Evolutionary conservation across 2,888 invertebrate genomes (phyloP).

Genomic region (Ornithoptera priamus): DNA sequence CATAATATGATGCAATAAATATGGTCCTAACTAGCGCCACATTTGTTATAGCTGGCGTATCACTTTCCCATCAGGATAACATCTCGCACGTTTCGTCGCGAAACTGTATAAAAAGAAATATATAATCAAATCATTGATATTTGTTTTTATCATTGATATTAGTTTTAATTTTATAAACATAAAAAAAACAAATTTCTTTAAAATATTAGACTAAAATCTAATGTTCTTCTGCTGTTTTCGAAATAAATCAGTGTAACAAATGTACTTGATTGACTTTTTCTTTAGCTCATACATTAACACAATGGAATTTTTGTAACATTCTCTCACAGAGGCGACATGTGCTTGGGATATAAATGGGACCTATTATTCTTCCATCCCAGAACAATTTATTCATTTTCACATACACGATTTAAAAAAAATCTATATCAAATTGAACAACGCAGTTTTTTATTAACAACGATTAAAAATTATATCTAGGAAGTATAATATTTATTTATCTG

Average conservation of each 20-base stretch:
- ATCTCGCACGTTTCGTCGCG: too few species aligned
- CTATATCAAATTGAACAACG: not conserved
- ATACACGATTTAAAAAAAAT: not conserved
- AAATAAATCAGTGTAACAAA: slow-evolving; percentile 74
- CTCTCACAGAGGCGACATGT: slow-evolving; percentile 35
- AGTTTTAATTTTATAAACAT: too few species aligned
- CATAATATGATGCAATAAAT: too few species aligned
- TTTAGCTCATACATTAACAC: slow-evolving; percentile 75
- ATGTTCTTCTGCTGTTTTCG: not conserved
- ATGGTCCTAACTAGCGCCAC: too few species aligned
- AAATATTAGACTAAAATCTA: too few species aligned
- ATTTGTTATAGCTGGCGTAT: too few species aligned
- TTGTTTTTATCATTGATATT: too few species aligned
- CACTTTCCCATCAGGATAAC: too few species aligned
- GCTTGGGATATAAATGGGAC: slow-evolving; percentile 4
- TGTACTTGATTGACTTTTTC: slow-evolving; percentile 75
- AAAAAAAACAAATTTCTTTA: too few species aligned
- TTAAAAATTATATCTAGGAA: not conserved
- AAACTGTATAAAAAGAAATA: too few species aligned
- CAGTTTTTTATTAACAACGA: not conserved
- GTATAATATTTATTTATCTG: not conserved
- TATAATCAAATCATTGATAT: too few species aligned
- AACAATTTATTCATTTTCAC: not conserved
- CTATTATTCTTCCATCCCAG: slow-evolving; percentile 5
- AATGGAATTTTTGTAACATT: slow-evolving; percentile 64